Base-by-base conservation (phyloP, 2,113 vertebrate species). In the Alectura lathami region DNA sequence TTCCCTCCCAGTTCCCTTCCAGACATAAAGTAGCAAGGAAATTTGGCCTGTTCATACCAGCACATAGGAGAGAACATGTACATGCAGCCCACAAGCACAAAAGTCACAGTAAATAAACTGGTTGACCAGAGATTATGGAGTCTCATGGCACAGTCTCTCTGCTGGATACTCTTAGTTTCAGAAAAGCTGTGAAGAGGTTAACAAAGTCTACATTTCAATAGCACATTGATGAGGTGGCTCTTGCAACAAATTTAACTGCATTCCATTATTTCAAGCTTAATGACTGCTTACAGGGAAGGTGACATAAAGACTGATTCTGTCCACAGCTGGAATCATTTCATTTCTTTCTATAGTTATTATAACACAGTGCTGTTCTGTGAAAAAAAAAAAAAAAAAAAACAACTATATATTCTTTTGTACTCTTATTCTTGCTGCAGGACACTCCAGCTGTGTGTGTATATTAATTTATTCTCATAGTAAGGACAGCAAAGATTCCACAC, bases 141-240 rank as follows among this genome's bases (percentile, higher is more conserved):
- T 40, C 47, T 70, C 29, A 38, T 17, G 50, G 47, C 43, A 60
- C 27, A 36, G 11, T 8, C 43, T 62, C 50, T 66, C 45, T 72
- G 32, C 40, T 74, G 53, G n/a, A 57, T 66, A 64, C 22, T 38
- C 11, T 20, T 20, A 7, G 14, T 57, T 57, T 79, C 43, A 70
- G 69, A 92, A 79, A 69, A 82, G 15, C 7, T 69, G n/a, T 43
- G 42, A 82, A 36, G 42, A 40, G 57, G 86, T 70, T 68, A 90
- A 89, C 11, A 85, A 79, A 79, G 63, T 32, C 42, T 40, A 42
- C 17, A 60, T 64, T 90, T 80, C 34, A 48, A 64, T 20, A 64
- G 34, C 34, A 87, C 17, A n/a, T 12, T n/a, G 67, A 76, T 3
- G 5, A 82, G 13, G 59, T 17, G 60, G 36, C 17, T 68, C 10